Evolutionary conservation across 2,113 vertebrate genomes (phyloP).

Genomic region (Colaptes auratus): DNA sequence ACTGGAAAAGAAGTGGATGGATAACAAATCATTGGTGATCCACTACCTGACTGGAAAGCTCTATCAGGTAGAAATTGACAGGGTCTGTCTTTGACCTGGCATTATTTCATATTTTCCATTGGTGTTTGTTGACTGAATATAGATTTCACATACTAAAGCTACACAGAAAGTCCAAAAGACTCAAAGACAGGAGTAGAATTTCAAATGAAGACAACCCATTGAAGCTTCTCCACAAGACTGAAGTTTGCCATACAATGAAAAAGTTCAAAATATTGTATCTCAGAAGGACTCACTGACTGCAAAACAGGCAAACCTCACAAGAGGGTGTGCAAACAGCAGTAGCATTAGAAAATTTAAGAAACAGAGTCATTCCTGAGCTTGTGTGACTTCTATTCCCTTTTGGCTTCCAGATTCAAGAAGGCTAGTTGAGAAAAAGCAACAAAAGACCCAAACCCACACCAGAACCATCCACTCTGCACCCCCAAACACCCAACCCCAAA

Average conservation of each 20-base stretch:
- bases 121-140: neutral
- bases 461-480: neutral
- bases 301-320: neutral
- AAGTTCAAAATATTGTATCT: neutral
- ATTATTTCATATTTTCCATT: neutral
- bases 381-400: neutral
- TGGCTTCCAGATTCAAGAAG: neutral
- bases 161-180: neutral
- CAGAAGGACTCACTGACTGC: neutral
- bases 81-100: neutral
- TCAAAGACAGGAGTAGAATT: neutral
- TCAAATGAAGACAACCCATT: neutral
- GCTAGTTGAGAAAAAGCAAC: neutral
- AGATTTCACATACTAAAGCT: neutral
- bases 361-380: no score
- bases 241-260: neutral
- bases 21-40: neutral
- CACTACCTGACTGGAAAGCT: neutral
- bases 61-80: neutral
- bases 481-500: neutral
- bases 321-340: neutral
- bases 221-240: neutral
- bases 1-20: neutral
- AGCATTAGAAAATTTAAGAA: neutral
- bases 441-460: neutral